These are phyloP conservation scores for Hydrochoerus hydrochaeris DNA, from an alignment of 2,113 vertebrate genomes.

Conservation along the genomic window DNA sequence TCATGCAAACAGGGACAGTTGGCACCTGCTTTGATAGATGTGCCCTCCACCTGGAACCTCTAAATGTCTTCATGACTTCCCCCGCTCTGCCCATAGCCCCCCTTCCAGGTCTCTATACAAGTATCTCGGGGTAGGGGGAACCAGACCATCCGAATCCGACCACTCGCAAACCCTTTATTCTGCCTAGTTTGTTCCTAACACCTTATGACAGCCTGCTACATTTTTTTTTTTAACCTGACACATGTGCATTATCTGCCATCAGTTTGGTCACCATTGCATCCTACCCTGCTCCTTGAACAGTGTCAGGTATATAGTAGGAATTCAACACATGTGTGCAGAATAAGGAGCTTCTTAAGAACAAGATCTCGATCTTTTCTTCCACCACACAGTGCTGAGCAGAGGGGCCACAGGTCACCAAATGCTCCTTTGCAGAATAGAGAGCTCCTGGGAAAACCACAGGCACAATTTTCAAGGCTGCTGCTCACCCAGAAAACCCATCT, in stretches of 20 bases:
- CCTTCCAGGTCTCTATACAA: not conserved
- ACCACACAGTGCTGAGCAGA: not conserved
- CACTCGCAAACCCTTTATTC: not conserved
- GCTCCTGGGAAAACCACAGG: not conserved
- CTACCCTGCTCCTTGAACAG: not conserved
- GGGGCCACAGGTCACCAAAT: not conserved
- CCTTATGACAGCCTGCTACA: not conserved
- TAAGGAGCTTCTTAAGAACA: not conserved
- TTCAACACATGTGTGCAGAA: not conserved
- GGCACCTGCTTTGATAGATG: not conserved
- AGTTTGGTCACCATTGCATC: not conserved
- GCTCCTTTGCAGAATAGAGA: not conserved
- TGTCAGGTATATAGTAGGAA: not conserved
- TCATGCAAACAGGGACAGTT: not conserved
- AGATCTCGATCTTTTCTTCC: not conserved
- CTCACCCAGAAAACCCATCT: not conserved
- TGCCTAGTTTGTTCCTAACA: not conserved
- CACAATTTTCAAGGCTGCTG: not conserved
- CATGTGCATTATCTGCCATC: not conserved
- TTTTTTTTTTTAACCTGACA: not conserved
- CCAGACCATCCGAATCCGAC: too few relatives aligned
- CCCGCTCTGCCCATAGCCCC: not conserved
- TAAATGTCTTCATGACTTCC: not conserved
- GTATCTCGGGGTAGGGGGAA: not conserved
- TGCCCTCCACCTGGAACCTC: not conserved